Evolutionary conservation across 2,113 vertebrate species (phyloP).

Genomic region (Euleptes europaea): DNA sequence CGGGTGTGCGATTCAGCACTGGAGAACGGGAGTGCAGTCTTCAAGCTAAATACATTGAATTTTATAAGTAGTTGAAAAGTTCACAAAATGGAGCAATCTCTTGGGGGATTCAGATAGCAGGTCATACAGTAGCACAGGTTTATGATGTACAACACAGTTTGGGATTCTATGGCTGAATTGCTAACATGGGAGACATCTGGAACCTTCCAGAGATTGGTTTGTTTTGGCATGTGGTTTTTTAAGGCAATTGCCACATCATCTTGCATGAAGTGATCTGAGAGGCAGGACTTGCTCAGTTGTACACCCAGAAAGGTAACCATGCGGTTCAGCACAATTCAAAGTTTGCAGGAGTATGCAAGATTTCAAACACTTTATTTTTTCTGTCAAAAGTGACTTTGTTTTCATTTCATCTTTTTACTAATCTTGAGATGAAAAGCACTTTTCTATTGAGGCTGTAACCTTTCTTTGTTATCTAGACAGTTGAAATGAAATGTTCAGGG

Average conservation of each 20-base stretch:
- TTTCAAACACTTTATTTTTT: too few species aligned
- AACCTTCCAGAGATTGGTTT: neutral
- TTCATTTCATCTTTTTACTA: too few species aligned
- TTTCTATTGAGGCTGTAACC: too few species aligned
- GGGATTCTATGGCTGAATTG: neutral
- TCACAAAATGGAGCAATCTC: neutral
- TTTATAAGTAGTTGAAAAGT: neutral
- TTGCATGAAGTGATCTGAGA: neutral
- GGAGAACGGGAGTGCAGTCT: neutral
- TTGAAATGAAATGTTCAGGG: too few species aligned
- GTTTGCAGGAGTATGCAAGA: too few species aligned
- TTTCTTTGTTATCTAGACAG: too few species aligned
- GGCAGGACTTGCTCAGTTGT: neutral
- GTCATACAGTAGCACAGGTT: neutral
- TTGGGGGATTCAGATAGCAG: neutral
- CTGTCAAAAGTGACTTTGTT: too few species aligned
- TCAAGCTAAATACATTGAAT: neutral
- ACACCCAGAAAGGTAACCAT: too few species aligned
- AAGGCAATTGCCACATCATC: neutral
- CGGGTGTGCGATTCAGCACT: neutral
- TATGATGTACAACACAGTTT: neutral
- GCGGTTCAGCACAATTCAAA: neutral
- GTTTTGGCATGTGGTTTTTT: neutral
- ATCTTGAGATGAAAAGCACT: too few species aligned
- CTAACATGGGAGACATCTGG: neutral